Evolutionary conservation across 2,113 vertebrate genomes (phyloP).

Genomic region (Nesospiza acunhae): DNA sequence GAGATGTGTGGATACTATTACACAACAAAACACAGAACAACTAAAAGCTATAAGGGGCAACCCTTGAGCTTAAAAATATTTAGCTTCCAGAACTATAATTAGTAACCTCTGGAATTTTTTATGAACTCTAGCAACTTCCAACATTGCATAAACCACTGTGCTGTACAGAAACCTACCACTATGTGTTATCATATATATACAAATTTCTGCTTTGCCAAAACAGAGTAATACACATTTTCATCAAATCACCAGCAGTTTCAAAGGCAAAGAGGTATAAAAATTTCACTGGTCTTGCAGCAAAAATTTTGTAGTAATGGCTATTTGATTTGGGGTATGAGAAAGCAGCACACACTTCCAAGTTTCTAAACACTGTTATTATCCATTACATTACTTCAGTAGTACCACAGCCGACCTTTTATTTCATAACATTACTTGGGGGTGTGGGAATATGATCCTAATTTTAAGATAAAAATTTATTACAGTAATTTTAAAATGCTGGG

Average conservation of each 20-base stretch:
- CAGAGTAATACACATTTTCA: background rate
- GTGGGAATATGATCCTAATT: background rate
- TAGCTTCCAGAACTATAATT: background rate
- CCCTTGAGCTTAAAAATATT: background rate
- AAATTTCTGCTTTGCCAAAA: background rate
- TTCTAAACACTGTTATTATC: background rate
- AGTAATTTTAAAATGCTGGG: background rate
- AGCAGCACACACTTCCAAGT: background rate
- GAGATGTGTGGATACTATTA: background rate
- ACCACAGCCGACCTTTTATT: background rate
- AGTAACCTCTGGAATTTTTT: background rate
- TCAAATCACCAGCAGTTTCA: background rate
- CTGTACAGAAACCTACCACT: background rate
- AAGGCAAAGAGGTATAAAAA: background rate
- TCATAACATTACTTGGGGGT: background rate
- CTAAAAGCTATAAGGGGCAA: background rate
- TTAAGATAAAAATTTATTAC: background rate
- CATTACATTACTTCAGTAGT: background rate
- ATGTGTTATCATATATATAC: background rate
- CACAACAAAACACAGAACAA: background rate
- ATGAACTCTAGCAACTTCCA: background rate
- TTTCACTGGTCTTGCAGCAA: background rate
- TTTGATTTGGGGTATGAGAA: background rate
- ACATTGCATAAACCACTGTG: background rate
- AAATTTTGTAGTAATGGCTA: background rate